phyloP scores from a whole-genome alignment of 2,113 vertebrate genomes.

The Lethenteron reissneri region DNA sequence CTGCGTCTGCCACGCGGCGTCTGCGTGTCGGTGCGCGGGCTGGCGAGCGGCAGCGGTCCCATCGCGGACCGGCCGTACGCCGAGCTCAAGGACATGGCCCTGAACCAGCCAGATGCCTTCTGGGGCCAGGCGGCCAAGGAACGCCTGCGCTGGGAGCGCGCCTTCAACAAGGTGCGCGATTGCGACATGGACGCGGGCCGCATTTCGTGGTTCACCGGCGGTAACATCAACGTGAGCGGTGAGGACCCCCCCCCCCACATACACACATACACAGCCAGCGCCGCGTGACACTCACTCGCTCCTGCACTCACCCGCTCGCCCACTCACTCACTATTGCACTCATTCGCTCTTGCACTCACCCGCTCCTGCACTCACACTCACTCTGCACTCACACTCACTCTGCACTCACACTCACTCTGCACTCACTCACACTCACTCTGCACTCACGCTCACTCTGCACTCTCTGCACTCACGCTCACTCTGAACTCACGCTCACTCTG shows the following conservation, averaged over 20 bases:
- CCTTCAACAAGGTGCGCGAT: conserved; percentile 28
- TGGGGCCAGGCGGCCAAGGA: conserved; percentile 27
- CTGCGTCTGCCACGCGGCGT: no score
- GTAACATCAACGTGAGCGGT: conserved; percentile 19
- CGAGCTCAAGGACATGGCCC: conserved; percentile 25
- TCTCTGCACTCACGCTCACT: no score
- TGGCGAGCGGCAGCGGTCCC: conserved; percentile 16
- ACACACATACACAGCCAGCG: no score
- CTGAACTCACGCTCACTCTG: no score
- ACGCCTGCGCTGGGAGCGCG: conserved; percentile 27
- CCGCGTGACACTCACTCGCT: no score
- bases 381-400: background rate
- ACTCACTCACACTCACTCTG: background rate
- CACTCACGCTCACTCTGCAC: no score
- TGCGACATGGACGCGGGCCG: conserved; percentile 21
- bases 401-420: background rate
- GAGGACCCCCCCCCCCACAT: conserved; percentile 6
- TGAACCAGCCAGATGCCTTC: conserved; percentile 23
- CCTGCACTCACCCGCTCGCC: no score
- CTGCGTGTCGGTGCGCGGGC: no score
- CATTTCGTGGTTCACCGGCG: conserved; percentile 21
- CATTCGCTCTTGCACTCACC: background rate
- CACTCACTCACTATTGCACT: background rate
- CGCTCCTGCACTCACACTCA: background rate
- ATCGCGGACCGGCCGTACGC: conserved; percentile 16